Evolutionary conservation across 2,888 invertebrate species (phyloP).

Genomic region (Strigamia transsilvanica): DNA sequence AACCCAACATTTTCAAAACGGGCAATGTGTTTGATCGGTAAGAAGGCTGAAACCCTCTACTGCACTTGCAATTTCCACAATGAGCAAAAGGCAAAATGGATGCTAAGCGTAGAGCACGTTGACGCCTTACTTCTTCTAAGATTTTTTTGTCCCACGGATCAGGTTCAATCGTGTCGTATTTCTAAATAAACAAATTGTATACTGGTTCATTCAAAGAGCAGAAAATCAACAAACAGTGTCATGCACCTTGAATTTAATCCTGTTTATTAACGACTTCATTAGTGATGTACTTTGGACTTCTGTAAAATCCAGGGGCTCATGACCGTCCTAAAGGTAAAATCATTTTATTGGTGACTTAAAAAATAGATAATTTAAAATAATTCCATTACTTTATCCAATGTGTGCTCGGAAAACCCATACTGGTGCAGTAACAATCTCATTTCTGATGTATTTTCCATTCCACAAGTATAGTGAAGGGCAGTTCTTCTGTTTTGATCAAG

Average conservation of each 20-base stretch:
- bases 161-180: conserved; percentile 46
- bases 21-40: conserved; percentile 24
- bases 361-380: not conserved
- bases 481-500: conserved; percentile 57
- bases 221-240: not conserved
- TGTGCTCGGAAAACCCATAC: conserved; percentile 59
- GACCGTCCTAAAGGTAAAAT: conserved; percentile 56
- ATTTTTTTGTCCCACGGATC: conserved; percentile 46
- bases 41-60: not conserved
- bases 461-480: conserved; percentile 58
- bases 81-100: conserved; percentile 32
- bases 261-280: conserved; percentile 52
- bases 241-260: conserved; percentile 48
- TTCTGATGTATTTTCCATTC: conserved; percentile 14
- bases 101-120: conserved; percentile 8
- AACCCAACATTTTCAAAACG: not conserved
- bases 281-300: conserved; percentile 57
- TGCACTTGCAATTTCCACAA: conserved; percentile 14
- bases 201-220: not conserved
- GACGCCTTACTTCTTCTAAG: conserved; percentile 6
- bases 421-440: conserved; percentile 53
- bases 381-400: conserved; percentile 58
- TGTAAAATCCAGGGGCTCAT: conserved; percentile 58
- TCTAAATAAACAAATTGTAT: conserved; percentile 10
- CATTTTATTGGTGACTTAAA: not conserved